Percentiles rank a stretch among this genome's conserved stretches.
Conservation (phyloP, 2,113 vertebrate genomes). For the Furnarius figulus region DNA sequence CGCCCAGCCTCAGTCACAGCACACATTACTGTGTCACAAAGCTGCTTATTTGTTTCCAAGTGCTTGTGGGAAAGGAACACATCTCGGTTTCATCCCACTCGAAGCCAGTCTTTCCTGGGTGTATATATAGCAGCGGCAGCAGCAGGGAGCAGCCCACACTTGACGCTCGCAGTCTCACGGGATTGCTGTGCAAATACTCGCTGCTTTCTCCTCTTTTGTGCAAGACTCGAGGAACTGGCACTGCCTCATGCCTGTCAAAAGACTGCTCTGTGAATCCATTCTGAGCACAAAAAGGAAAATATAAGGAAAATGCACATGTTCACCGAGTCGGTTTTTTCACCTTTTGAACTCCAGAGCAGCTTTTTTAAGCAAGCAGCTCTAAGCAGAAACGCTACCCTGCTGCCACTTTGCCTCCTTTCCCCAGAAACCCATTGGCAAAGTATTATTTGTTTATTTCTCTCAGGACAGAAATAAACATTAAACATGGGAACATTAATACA, state of each 20-base stretch:
- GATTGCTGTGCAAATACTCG: slow-evolving; percentile 12
- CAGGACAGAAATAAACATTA: slow-evolving; percentile 56
- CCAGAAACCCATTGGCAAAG: slow-evolving; percentile 26
- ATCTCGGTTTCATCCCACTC: neutral
- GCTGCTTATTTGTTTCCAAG: neutral
- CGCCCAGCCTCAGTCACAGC: neutral
- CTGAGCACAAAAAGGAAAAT: neutral
- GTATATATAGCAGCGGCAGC: slow-evolving; percentile 24
- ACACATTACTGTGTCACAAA: neutral
- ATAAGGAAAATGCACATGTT: slow-evolving; percentile 1
- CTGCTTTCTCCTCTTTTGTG: neutral
- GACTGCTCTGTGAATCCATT: slow-evolving; percentile 14
- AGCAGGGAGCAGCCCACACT: slow-evolving; percentile 35
- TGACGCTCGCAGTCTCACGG: slow-evolving; percentile 38
- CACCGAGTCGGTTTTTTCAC: slow-evolving; percentile 8
- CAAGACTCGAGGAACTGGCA: neutral
- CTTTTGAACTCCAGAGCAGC: slow-evolving; percentile 16
- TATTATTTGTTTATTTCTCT: slow-evolving; percentile 58
- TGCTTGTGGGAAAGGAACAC: neutral
- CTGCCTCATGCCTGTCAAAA: slow-evolving; percentile 15
- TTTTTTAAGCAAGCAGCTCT: neutral
- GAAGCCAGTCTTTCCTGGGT: neutral
- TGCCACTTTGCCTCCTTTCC: slow-evolving; percentile 21
- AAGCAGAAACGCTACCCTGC: neutral
- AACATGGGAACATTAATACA: slow-evolving; percentile 35